Percentiles rank a stretch among this genome's conserved stretches.
phyloP scores from a whole-genome alignment of 2,113 vertebrate species.

The Neofelis nebulosa region DNA sequence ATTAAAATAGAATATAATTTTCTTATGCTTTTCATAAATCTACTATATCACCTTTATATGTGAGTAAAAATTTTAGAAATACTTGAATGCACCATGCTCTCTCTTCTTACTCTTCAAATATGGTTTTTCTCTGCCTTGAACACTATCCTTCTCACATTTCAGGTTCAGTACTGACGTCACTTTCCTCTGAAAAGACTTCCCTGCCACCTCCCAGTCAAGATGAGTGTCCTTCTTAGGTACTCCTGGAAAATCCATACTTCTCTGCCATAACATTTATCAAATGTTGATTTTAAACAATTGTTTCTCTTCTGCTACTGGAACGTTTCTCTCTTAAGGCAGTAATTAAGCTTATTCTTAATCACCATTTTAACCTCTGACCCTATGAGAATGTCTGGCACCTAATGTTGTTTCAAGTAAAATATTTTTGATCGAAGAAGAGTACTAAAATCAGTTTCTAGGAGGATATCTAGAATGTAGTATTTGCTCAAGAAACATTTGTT shows the following conservation, averaged over 20 bases:
- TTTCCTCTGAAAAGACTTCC: neutral
- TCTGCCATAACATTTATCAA: neutral
- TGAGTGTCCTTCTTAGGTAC: neutral
- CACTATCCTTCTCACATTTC: neutral
- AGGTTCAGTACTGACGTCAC: neutral
- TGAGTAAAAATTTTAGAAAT: neutral
- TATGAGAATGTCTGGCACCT: neutral
- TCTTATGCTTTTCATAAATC: neutral
- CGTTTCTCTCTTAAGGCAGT: neutral
- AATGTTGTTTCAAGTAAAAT: constrained; percentile 33
- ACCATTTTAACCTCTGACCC: neutral
- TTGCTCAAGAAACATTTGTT: neutral
- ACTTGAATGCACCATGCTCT: neutral
- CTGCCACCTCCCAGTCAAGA: neutral
- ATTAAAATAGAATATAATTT: neutral
- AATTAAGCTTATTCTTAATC: neutral
- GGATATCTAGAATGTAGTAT: neutral
- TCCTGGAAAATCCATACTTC: neutral
- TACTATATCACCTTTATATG: neutral
- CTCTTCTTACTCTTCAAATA: constrained; percentile 20
- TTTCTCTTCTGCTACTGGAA: neutral
- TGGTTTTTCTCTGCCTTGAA: neutral
- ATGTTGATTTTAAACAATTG: neutral
- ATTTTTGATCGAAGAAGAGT: neutral
- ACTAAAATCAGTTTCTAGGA: neutral